Evolutionary conservation across 2,113 vertebrate genomes (phyloP).

Genomic region (Xiphorhynchus elegans): DNA sequence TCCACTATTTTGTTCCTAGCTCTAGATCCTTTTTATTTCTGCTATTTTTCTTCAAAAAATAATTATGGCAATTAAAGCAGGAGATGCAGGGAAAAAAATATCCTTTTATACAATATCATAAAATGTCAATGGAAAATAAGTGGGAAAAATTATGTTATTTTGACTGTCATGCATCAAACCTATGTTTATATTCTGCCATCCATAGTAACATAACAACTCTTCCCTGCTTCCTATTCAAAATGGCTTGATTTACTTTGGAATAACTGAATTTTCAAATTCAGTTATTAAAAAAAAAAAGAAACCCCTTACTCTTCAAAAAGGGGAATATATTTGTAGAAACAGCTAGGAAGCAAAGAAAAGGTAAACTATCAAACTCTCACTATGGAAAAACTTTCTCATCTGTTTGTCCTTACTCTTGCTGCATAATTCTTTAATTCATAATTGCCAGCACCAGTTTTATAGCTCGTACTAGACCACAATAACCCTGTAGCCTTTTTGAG

Average conservation of each 20-base stretch:
- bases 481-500: not conserved
- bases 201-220: not conserved
- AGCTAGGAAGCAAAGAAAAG: not conserved
- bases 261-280: not conserved
- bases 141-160: not conserved
- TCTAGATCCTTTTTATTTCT: not conserved
- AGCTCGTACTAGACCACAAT: not conserved
- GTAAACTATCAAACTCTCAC: not conserved
- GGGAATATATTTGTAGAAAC: not conserved
- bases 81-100: not conserved
- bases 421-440: not conserved
- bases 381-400: not conserved
- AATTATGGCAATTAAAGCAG: conserved; percentile 23
- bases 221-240: not conserved
- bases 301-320: accelerated
- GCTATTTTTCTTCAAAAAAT: not conserved
- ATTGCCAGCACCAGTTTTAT: not conserved
- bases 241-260: not conserved
- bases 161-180: not conserved
- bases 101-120: not conserved
- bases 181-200: not conserved
- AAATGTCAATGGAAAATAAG: conserved; percentile 1
- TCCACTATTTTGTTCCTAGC: not conserved
- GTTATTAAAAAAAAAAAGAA: not conserved
- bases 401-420: not conserved